These are phyloP conservation scores for Oreocharis arfaki DNA, from an alignment of 2,113 vertebrate species.

Conservation along the genomic window DNA sequence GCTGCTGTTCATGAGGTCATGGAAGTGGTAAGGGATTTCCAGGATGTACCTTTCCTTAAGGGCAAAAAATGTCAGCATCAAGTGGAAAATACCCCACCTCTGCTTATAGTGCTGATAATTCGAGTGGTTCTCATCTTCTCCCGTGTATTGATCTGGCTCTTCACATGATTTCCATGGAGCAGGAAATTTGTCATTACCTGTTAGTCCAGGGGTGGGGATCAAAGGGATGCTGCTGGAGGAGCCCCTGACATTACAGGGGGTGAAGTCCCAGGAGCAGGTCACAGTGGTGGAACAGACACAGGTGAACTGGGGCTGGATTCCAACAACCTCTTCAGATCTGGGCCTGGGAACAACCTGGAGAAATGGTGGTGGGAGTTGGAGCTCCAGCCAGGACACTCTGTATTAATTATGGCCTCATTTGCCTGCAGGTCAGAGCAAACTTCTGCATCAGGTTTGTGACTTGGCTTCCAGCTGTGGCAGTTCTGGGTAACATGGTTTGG, in stretches of 20 bases:
- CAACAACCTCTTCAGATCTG: rapidly evolving
- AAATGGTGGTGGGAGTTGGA: neutral
- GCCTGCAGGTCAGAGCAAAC: neutral
- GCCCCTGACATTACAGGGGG: neutral
- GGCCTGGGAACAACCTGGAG: neutral
- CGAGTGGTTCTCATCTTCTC: neutral
- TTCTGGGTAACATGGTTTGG: neutral
- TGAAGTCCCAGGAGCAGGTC: neutral
- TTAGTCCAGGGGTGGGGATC: neutral
- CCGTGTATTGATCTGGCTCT: rapidly evolving
- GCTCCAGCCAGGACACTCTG: neutral
- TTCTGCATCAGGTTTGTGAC: neutral
- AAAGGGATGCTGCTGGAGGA: neutral
- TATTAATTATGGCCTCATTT: neutral
- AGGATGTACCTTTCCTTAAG: neutral
- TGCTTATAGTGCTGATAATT: neutral
- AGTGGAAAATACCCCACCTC: neutral
- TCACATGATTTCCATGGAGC: rapidly evolving
- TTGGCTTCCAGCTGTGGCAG: neutral
- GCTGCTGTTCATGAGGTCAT: neutral
- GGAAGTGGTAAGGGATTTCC: slow-evolving; percentile 4
- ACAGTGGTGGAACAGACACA: neutral
- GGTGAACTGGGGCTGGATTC: neutral
- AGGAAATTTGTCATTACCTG: neutral
- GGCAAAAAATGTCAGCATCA: neutral